Evolutionary conservation across 2,113 vertebrate species (phyloP).

Genomic region (Scytalopus superciliaris): DNA sequence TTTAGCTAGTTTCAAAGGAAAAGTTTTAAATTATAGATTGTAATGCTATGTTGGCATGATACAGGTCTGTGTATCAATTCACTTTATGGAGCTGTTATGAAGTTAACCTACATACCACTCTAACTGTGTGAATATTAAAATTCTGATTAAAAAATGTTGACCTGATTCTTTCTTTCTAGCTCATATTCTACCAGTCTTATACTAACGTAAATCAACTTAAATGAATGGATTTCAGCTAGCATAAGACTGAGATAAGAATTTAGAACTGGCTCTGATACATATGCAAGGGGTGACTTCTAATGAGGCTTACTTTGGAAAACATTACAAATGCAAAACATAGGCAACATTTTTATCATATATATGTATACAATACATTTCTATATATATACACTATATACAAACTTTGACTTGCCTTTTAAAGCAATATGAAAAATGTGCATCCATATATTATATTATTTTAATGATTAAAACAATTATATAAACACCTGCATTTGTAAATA

Average conservation of each 20-base stretch:
- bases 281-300: neutral
- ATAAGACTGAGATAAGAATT: neutral
- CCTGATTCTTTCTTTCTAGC: slow-evolving; percentile 53
- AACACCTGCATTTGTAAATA: neutral
- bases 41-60: neutral
- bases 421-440: neutral
- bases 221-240: slow-evolving; percentile 6
- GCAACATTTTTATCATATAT: neutral
- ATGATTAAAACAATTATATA: neutral
- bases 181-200: neutral
- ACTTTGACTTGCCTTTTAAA: neutral
- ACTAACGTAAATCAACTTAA: slow-evolving; percentile 9
- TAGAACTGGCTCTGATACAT: neutral
- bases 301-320: neutral
- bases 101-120: slow-evolving; percentile 49
- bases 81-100: slow-evolving; percentile 40
- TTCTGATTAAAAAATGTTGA: slow-evolving; percentile 53
- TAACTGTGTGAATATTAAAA: slow-evolving; percentile 35
- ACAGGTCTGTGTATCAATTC: slow-evolving; percentile 18
- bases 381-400: neutral
- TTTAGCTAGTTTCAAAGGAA: slow-evolving; percentile 52
- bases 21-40: slow-evolving; percentile 52
- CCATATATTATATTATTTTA: neutral
- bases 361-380: no score
- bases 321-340: neutral